Evolutionary conservation across 2,113 vertebrate genomes (phyloP).

Genomic region (Platichthys flesus): DNA sequence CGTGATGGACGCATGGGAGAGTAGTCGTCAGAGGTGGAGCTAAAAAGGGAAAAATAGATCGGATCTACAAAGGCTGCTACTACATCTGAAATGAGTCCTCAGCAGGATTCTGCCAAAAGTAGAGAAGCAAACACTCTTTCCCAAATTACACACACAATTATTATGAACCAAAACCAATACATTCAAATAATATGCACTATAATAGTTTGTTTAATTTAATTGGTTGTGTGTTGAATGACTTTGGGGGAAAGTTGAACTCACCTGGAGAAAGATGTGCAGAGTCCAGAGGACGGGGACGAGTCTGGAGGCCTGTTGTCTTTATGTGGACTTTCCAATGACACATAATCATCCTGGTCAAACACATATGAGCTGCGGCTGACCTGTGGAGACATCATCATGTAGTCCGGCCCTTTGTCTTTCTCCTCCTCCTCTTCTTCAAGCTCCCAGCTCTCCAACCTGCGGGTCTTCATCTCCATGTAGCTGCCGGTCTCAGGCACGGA

Average conservation of each 20-base stretch:
- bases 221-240: not conserved
- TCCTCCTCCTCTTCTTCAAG: not conserved
- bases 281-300: conserved; percentile 16
- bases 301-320: conserved; percentile 1
- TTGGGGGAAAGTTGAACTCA: not conserved
- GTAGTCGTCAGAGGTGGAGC: conserved; percentile 39
- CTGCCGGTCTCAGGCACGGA: conserved; percentile 2
- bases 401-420: conserved; percentile 39
- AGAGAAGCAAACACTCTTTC: no score
- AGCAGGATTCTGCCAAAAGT: no score
- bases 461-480: conserved; percentile 50
- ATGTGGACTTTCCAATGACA: conserved; percentile 65
- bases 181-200: no score
- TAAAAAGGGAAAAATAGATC: not conserved
- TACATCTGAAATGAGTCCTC: no score
- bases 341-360: conserved; percentile 60
- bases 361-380: conserved; percentile 11
- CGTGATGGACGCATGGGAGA: conserved; percentile 18
- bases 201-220: no score
- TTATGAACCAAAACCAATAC: no score
- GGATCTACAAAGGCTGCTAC: no score
- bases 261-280: conserved; percentile 50
- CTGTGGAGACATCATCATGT: conserved; percentile 74
- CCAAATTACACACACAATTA: no score
- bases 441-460: conserved; percentile 14